Base-by-base conservation (phyloP, 2,113 vertebrate species). In the Pluvianellus socialis region DNA sequence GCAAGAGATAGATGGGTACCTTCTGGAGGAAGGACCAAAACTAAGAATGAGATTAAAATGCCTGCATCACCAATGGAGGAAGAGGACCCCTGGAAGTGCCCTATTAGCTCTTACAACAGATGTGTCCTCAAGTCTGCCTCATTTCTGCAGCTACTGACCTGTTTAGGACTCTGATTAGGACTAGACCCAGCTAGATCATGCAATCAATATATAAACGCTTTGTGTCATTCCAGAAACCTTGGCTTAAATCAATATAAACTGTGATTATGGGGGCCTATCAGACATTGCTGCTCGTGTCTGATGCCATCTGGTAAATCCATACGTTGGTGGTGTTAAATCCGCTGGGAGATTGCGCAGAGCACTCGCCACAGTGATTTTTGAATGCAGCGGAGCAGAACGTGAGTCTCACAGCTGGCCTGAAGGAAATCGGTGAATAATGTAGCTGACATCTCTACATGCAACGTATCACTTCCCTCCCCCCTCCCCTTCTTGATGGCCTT, bases 361-460 rank as follows among this genome's bases (percentile, higher is more conserved):
- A 9, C 61, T 92, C 27, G 3, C 59, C n/a, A 27, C 9, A 1
- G 33, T 73, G 53, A 83, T 93, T 92, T 82, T 18, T 65, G 65
- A 91, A 90, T 20, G 67, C 90, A 90, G 45, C 33, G 79, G 58
- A 96, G 79, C 55, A 81, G 70, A 95, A 77, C 30, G 0, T 3
- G 49, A 79, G 59, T 75, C 91, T 68, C 63, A 38, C 90, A 92
- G 75, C 72, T 89, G 76, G 84, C 88, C 86, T 88, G 62, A 92
- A 95, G 92, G 61, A 82, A 95, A 68, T 1, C 12, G 28, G 77
- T 96, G 90, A 95, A 86, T 94, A 95, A 96, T 47, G 62, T 23
- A 95, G 63, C 67, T 95, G 96, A 96, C 86, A 88, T 75, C 79
- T 86, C 49, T 42, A 68, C 3, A 2, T 12, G 15, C 61, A 85